Percentiles rank a stretch among this genome's conserved stretches.
Evolutionary conservation across 2,888 invertebrate genomes (phyloP).

Genomic region (Ferrisia virgata): DNA sequence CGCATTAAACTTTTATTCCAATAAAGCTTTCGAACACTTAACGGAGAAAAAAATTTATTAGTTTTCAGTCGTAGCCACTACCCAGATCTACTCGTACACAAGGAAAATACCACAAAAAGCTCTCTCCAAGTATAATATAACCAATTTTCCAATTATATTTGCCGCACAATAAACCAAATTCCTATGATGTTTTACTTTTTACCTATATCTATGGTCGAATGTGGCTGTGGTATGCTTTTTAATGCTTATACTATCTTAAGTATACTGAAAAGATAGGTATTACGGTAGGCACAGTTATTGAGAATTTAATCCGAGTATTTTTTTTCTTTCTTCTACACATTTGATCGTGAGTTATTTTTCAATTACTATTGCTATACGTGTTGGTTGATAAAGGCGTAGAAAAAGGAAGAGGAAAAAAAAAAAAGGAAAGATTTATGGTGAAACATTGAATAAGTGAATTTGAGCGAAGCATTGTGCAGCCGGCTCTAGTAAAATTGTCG

Average conservation of each 20-base stretch:
- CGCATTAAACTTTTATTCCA: background rate
- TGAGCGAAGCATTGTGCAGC: background rate
- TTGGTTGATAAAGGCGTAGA: background rate
- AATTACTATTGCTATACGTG: background rate
- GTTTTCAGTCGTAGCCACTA: background rate
- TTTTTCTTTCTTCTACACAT: background rate
- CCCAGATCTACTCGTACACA: no score
- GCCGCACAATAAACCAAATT: background rate
- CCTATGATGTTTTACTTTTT: background rate
- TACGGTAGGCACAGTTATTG: background rate
- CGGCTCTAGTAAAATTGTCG: background rate
- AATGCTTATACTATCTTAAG: background rate
- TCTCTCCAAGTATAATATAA: background rate
- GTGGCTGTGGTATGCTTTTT: background rate
- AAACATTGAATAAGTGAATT: background rate
- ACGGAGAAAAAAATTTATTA: background rate
- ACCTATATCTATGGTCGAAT: background rate
- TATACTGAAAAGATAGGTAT: background rate
- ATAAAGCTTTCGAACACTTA: background rate
- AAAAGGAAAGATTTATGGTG: background rate
- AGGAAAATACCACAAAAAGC: background rate
- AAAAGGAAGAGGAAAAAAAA: background rate
- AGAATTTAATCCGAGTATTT: background rate
- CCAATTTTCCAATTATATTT: background rate
- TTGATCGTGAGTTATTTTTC: constrained; percentile 15